These are phyloP conservation scores for Synergus umbraculus DNA, from an alignment of 2,888 invertebrate genomes.

Conservation along the genomic window DNA sequence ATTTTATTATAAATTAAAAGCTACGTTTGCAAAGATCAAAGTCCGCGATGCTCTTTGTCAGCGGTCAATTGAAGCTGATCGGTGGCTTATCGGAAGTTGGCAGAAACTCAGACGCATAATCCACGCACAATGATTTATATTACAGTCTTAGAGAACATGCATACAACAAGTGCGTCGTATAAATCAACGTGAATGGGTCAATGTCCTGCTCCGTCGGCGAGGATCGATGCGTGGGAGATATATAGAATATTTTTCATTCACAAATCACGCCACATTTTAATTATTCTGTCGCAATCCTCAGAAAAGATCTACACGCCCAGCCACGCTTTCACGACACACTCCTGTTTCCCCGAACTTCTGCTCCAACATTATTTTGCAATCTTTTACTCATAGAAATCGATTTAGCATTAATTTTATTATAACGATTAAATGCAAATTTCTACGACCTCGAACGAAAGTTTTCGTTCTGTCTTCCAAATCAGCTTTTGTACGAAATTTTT, in stretches of 20 bases:
- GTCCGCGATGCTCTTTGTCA: constrained; percentile 44
- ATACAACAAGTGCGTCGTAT: constrained; percentile 48
- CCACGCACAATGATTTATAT: constrained; percentile 47
- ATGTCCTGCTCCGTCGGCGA: constrained; percentile 46
- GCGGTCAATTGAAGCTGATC: constrained; percentile 53
- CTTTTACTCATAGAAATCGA: background rate
- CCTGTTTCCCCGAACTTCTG: background rate
- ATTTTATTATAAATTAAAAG: constrained; percentile 38
- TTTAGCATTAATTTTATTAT: background rate
- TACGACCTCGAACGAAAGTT: background rate
- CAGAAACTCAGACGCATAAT: constrained; percentile 53
- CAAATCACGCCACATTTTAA: constrained; percentile 55
- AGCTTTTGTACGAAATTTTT: no score
- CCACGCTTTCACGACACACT: background rate
- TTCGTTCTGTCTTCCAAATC: background rate
- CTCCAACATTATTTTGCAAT: background rate
- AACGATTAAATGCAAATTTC: background rate
- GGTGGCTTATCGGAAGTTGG: constrained; percentile 50
- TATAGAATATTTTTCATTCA: constrained; percentile 57
- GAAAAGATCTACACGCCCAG: constrained; percentile 7
- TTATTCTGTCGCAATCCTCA: constrained; percentile 27
- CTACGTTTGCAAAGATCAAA: constrained; percentile 42
- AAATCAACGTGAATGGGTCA: constrained; percentile 59
- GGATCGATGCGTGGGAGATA: constrained; percentile 46
- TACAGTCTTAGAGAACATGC: constrained; percentile 41